These are phyloP conservation scores for Aegotheles bennettii DNA, from an alignment of 2,113 vertebrate genomes.

Conservation along the genomic window DNA sequence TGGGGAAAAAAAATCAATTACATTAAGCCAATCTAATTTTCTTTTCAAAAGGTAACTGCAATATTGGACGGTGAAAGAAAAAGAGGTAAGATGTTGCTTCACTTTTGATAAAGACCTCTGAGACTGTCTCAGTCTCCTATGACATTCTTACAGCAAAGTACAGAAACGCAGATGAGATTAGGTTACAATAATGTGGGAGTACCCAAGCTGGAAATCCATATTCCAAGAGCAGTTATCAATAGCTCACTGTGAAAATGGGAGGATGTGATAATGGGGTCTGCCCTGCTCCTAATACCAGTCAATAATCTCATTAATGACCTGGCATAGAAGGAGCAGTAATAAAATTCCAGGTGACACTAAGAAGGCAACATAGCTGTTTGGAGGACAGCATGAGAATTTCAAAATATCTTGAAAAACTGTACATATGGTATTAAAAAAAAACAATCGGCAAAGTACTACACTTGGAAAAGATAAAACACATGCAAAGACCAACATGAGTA, in stretches of 20 bases:
- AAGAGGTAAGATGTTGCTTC: neutral
- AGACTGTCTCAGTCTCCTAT: neutral
- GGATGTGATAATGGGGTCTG: neutral
- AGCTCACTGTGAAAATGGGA: neutral
- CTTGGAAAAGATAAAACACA: neutral
- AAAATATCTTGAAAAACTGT: neutral
- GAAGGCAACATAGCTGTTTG: neutral
- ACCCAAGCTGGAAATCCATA: slow-evolving; percentile 27
- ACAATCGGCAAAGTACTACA: neutral
- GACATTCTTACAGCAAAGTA: neutral
- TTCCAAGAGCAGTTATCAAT: slow-evolving; percentile 23
- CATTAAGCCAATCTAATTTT: neutral
- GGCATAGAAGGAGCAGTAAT: neutral
- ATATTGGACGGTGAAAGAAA: neutral
- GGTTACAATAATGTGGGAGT: neutral
- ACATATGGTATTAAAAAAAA: neutral
- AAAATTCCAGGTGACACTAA: neutral
- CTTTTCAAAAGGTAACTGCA: neutral
- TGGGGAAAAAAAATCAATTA: neutral
- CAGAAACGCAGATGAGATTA: neutral
- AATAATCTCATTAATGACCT: slow-evolving; percentile 23
- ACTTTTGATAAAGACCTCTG: neutral
- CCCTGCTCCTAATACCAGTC: neutral
- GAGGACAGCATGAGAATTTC: neutral
- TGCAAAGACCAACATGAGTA: neutral